phyloP scores from a whole-genome alignment of 2,888 invertebrate species.

The Mesodorylaimus sp. region DNA sequence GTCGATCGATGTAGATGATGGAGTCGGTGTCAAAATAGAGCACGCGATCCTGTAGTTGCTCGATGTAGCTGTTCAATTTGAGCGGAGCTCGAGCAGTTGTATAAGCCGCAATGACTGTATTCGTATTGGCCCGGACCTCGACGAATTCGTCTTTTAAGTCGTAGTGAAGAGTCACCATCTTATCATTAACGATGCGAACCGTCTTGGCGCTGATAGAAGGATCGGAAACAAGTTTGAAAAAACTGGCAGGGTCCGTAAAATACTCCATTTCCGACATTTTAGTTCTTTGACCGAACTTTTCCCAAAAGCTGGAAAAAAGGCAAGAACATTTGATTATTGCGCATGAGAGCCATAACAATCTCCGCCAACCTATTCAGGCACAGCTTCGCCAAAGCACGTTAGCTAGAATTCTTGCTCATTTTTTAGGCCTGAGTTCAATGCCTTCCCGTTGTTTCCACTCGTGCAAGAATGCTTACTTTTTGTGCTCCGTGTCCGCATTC shows the following conservation, averaged over 20 bases:
- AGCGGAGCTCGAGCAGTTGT: conserved; percentile 27
- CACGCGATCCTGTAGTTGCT: conserved; percentile 20
- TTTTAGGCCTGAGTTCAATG: background rate
- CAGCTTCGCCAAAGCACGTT: background rate
- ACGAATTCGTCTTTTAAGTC: conserved; percentile 3
- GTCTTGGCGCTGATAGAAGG: conserved; percentile 1
- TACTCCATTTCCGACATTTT: conserved; percentile 4
- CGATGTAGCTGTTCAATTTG: conserved; percentile 25
- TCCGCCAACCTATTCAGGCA: background rate
- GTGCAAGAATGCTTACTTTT: background rate
- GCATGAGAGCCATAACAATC: too few species aligned
- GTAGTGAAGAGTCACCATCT: conserved; percentile 2
- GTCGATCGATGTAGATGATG: too few species aligned
- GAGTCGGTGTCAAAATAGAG: conserved; percentile 32
- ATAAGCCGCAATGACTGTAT: conserved; percentile 28
- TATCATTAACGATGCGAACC: conserved; percentile 8
- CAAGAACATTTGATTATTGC: too few species aligned
- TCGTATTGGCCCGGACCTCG: conserved; percentile 10
- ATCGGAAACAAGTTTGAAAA: conserved; percentile 9
- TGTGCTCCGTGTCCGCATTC: too few species aligned
- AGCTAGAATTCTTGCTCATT: background rate
- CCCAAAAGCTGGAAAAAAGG: too few species aligned
- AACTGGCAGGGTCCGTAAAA: conserved; percentile 9
- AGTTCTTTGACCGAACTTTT: conserved; percentile 13
- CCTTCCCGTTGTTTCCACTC: conserved; percentile 2